Evolutionary conservation across 2,113 vertebrate genomes (phyloP), one percentile per base, ranked within the genome.

Genomic region (Mus spicilegus): DNA sequence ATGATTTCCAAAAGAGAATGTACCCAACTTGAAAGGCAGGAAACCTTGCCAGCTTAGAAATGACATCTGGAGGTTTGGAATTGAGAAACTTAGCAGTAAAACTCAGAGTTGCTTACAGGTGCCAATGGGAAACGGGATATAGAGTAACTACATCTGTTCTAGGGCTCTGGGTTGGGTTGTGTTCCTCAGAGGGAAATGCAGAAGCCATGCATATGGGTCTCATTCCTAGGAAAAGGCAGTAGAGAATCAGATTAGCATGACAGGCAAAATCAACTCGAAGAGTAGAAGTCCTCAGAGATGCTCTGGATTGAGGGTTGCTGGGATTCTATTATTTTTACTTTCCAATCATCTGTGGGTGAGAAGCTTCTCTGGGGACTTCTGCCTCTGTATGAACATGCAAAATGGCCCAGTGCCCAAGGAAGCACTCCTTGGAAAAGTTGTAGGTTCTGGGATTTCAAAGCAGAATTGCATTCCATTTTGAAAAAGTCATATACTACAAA

Each of bases 51-150:
- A 88, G 75, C 89, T 96, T 92, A 72, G 67, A 93, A 95, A 77
- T 82, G 90, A 97, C 89, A 97, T 95, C 96, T 98, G 95, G 93
- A 96, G 73, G 24, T 81, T 93, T 95, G 84, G 87, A 96, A 95
- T 84, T 26, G 61, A 78, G 72, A 89, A 46, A 14, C 61, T 92
- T 76, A 82, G 36, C 67, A 87, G 90, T 69, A 92, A 88, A 87
- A 85, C 82, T 30, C 33, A 51, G 61, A 84, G 22, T 42, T 84
- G 63, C 56, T 76, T 87, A 89, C 46, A 82, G 85, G 84, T 93
- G 84, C 92, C 91, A 94, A 28, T 7, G 42, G 13, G 36, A 92
- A 91, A 86, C 20, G 36, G 49, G 13, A 46, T 54, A 81, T 28
- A 7, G 28, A 92, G 84, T 61, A 56, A 51, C 9, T 24, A 39